Base-by-base conservation (phyloP, 2,113 vertebrate species). In the Esox niger region DNA sequence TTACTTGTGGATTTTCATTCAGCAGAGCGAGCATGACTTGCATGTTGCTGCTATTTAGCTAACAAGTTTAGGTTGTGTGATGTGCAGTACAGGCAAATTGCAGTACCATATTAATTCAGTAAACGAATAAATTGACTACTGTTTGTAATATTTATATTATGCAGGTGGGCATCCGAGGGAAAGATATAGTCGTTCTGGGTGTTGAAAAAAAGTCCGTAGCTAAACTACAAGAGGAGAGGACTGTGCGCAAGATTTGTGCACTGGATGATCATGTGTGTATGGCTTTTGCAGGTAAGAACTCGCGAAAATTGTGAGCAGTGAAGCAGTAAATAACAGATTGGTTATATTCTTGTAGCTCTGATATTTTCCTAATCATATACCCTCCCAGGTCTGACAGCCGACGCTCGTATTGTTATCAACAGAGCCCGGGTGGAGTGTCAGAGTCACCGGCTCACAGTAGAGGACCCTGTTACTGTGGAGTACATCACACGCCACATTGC, bases 171-270 rank as follows among this genome's bases (percentile, higher is more conserved):
- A 93, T 94, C 0, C 88, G 94, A 73, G 94, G 94, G 56, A 93
- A 90, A 69, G 91, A 94, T 47, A 93, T 95, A 9, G 93, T 95
- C 27, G 93, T 95, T 29, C 92, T 95, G 6, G 94, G 93, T 2
- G 94, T 95, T 75, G 94, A 95, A 75, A 95, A 95, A 85, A 95
- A 95, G 74, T 95, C 94, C 0, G 91, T 95, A 62, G 94, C 94
- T 38, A 94, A 93, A 27, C 92, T 95, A 23, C 94, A 95, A 82
- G 94, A 95, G 88, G 94, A 95, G 70, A 86, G 94, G 49, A 95
- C 94, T 0, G 94, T 95, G 0, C 89, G 94, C 47, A 95, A 95
- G 80, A 95, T 95, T 80, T 95, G 94, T 6, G 89, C 93, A 1
- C 81, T 95, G 10, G 94, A 95, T 49, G 94, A 95, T 56, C 93